These are phyloP conservation scores for Tympanuchus pallidicinctus DNA, from an alignment of 2,113 vertebrate genomes.

Conservation along the genomic window DNA sequence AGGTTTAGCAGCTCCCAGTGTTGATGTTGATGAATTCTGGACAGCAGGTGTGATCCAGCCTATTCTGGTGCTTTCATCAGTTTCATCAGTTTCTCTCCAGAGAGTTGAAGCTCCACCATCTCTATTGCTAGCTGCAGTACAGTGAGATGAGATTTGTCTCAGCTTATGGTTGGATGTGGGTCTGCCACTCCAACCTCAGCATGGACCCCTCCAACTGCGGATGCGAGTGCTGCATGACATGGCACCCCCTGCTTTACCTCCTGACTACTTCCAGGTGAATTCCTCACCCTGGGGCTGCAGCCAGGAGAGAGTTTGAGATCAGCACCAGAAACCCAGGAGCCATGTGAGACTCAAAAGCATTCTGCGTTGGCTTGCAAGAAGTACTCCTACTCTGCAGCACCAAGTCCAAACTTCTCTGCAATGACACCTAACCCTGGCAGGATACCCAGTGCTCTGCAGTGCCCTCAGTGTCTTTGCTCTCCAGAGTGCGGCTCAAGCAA, in stretches of 20 bases:
- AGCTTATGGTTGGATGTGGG: rapidly evolving
- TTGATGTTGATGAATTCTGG: not conserved
- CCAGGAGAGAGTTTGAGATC: not conserved
- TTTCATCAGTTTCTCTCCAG: not conserved
- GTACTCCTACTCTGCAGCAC: not conserved
- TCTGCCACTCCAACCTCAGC: not conserved
- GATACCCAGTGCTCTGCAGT: not conserved
- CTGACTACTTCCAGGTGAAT: not conserved
- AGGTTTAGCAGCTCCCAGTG: not conserved
- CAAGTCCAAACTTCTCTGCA: not conserved
- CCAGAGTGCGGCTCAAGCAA: not conserved
- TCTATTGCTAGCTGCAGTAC: not conserved
- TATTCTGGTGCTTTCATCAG: not conserved
- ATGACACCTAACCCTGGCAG: not conserved
- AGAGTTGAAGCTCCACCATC: not conserved
- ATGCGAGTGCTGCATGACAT: not conserved
- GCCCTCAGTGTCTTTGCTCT: not conserved
- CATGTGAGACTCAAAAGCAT: not conserved
- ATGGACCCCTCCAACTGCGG: not conserved
- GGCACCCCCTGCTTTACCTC: not conserved
- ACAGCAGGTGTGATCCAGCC: not conserved
- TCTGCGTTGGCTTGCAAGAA: rapidly evolving
- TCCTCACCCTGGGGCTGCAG: not conserved
- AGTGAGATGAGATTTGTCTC: not conserved
- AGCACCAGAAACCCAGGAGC: not conserved